Conservation (phyloP, 2,888 invertebrate genomes). For the Meta bourneti region DNA sequence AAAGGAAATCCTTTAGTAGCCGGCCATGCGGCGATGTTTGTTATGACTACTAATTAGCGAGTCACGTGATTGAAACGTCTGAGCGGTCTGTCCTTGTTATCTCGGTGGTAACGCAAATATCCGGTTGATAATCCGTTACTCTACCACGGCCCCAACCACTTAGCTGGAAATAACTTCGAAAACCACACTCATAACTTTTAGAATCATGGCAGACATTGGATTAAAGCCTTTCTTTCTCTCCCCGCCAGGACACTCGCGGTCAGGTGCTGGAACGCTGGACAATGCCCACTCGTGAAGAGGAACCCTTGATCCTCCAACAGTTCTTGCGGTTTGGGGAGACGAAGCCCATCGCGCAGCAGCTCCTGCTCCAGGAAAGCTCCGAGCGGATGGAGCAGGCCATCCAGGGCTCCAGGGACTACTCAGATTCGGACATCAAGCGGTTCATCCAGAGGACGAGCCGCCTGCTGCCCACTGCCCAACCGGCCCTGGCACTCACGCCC, state of each 20-base stretch:
- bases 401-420: slow-evolving; percentile 64
- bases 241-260: slow-evolving; percentile 67
- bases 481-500: slow-evolving; percentile 3
- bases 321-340: slow-evolving; percentile 94
- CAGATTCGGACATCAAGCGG: slow-evolving; percentile 83
- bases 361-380: slow-evolving; percentile 79
- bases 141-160: too few species aligned
- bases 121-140: too few species aligned
- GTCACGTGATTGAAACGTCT: too few species aligned
- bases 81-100: too few species aligned
- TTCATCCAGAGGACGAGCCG: slow-evolving; percentile 83
- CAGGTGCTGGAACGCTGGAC: slow-evolving; percentile 85
- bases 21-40: too few species aligned
- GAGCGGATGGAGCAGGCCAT: slow-evolving; percentile 62
- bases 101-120: too few species aligned
- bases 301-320: slow-evolving; percentile 94
- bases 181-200: too few species aligned
- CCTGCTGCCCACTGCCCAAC: slow-evolving; percentile 49
- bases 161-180: too few species aligned
- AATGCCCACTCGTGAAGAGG: slow-evolving; percentile 92
- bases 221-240: neutral
- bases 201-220: too few species aligned
- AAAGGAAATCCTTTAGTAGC: too few species aligned
- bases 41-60: too few species aligned
- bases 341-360: slow-evolving; percentile 88